A percentile compares a stretch with the other conserved stretches of the same genome.
phyloP scores from a whole-genome alignment of 2,888 invertebrate species.

The Globia sparganii region DNA sequence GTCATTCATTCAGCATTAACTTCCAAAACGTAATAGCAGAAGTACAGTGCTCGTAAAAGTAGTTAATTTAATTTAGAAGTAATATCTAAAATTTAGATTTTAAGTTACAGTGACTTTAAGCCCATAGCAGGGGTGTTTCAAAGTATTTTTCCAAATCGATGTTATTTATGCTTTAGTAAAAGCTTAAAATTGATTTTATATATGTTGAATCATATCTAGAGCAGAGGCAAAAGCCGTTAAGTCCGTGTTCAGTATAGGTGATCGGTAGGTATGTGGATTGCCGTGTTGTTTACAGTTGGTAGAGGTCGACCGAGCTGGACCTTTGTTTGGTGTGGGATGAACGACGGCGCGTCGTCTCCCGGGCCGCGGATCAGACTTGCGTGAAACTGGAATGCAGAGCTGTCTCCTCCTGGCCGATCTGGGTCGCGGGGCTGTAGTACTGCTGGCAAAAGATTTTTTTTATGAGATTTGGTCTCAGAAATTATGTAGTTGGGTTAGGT shows the following conservation, averaged over 20 bases:
- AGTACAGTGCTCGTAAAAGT: slow-evolving; percentile 21
- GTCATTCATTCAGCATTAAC: slow-evolving; percentile 15
- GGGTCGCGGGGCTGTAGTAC: slow-evolving; percentile 95
- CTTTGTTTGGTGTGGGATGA: slow-evolving; percentile 79
- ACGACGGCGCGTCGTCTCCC: slow-evolving; percentile 81
- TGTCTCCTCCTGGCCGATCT: slow-evolving; percentile 92
- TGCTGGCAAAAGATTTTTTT: slow-evolving; percentile 82
- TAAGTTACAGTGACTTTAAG: slow-evolving; percentile 5
- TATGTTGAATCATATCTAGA: slow-evolving; percentile 7
- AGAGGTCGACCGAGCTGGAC: slow-evolving; percentile 80
- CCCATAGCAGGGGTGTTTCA: slow-evolving; percentile 26
- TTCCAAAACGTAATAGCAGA: slow-evolving; percentile 31
- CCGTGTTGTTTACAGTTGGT: slow-evolving; percentile 78
- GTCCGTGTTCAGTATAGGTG: slow-evolving; percentile 22
- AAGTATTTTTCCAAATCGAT: slow-evolving; percentile 16
- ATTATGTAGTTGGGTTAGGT: background rate
- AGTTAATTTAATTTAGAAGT: slow-evolving; percentile 25
- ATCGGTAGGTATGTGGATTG: slow-evolving; percentile 23
- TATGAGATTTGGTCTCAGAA: background rate
- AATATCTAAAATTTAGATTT: slow-evolving; percentile 41
- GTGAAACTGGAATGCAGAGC: slow-evolving; percentile 95
- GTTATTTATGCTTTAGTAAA: background rate
- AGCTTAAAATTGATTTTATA: background rate
- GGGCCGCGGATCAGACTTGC: slow-evolving; percentile 93
- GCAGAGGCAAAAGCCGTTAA: slow-evolving; percentile 23